A percentile compares a stretch with the other conserved stretches of the same genome.
phyloP scores from a whole-genome alignment of 2,888 invertebrate genomes.

The Pammene fasciana region DNA sequence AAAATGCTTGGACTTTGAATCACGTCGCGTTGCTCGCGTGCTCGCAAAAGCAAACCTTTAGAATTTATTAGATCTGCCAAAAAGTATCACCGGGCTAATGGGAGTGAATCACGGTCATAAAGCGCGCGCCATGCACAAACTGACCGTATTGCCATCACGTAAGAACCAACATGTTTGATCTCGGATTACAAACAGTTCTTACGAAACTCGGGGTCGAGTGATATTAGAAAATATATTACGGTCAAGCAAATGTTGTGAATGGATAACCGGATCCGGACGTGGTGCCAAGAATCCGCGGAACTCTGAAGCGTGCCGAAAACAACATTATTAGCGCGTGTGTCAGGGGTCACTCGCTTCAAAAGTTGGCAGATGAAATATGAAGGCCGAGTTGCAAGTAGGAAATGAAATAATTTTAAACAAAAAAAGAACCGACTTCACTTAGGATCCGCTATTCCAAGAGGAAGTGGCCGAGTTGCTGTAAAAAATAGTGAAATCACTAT shows the following conservation, averaged over 20 bases:
- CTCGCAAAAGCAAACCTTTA: constrained; percentile 22
- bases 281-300: constrained; percentile 31
- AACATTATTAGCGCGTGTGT: constrained; percentile 15
- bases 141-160: neutral
- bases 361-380: constrained; percentile 17
- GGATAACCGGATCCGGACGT: constrained; percentile 21
- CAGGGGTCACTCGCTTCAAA: constrained; percentile 14
- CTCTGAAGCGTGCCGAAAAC: constrained; percentile 13
- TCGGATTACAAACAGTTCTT: neutral
- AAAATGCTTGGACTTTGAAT: constrained; percentile 16
- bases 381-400: neutral
- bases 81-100: constrained; percentile 25
- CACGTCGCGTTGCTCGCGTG: constrained; percentile 8
- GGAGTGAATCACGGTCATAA: constrained; percentile 15
- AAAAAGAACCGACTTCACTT: no score
- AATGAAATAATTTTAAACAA: neutral
- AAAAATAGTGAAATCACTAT: no score
- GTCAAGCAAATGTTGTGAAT: neutral
- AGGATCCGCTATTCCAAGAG: no score
- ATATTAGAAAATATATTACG: neutral
- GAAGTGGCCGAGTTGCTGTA: no score
- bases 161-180: neutral
- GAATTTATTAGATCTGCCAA: constrained; percentile 20
- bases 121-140: neutral
- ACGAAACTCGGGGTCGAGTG: neutral